Conservation (phyloP, 1,140 invertebrate species). For the Trichomalopsis sarcophagae region DNA sequence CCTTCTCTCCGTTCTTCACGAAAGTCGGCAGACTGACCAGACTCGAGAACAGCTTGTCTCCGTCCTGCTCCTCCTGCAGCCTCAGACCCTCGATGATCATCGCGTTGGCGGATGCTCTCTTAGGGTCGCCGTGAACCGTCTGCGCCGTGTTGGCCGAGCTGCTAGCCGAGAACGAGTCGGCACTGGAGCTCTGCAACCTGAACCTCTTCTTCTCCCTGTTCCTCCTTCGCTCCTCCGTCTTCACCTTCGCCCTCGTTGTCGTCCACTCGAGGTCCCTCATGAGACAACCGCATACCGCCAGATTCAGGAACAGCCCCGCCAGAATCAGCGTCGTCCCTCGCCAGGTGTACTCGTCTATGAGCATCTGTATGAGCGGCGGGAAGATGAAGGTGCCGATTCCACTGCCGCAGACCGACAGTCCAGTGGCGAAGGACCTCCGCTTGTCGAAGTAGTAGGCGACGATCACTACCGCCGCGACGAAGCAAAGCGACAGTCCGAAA, state of each 20-base stretch:
- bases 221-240: constrained; percentile 78
- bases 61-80: constrained; percentile 61
- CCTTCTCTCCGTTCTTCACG: constrained; percentile 84
- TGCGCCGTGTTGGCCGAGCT: constrained; percentile 79
- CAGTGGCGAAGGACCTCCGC: constrained; percentile 92
- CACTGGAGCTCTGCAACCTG: constrained; percentile 76
- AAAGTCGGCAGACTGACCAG: constrained; percentile 89
- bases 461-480: constrained; percentile 93
- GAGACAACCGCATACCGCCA: constrained; percentile 89
- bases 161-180: constrained; percentile 81
- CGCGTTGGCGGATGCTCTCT: constrained; percentile 64
- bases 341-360: constrained; percentile 90
- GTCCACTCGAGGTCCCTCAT: constrained; percentile 90
- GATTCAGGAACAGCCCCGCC: constrained; percentile 89
- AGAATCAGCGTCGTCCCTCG: constrained; percentile 87
- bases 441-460: constrained; percentile 98
- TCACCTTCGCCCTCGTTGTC: constrained; percentile 76
- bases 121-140: constrained; percentile 64
- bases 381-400: constrained; percentile 94
- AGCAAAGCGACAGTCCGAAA: constrained; percentile 90
- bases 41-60: constrained; percentile 82
- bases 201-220: constrained; percentile 78
- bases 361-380: constrained; percentile 87
- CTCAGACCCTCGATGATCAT: constrained; percentile 65
- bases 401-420: constrained; percentile 93